phyloP scores from a whole-genome alignment of 2,113 vertebrate species.

The Poeciliopsis turrubarensis region DNA sequence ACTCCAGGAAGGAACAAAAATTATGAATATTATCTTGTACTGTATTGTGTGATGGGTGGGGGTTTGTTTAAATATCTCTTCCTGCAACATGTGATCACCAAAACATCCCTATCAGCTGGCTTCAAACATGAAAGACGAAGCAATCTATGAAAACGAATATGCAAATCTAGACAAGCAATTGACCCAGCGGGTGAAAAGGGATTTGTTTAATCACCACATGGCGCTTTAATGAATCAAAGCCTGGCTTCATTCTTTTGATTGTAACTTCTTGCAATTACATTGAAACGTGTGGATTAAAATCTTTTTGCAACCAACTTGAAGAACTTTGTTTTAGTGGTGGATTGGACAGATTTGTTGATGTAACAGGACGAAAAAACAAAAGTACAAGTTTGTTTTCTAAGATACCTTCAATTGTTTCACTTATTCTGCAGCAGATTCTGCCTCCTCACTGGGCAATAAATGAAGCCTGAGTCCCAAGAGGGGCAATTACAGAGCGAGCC shows the following conservation, averaged over 20 bases:
- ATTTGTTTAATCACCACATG: slow-evolving; percentile 27
- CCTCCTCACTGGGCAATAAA: slow-evolving; percentile 61
- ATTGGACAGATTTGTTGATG: not conserved
- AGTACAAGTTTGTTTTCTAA: slow-evolving; percentile 8
- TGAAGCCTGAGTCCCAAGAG: slow-evolving; percentile 59
- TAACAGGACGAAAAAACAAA: slow-evolving; percentile 7
- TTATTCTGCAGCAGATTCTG: slow-evolving; percentile 46
- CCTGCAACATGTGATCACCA: slow-evolving; percentile 34
- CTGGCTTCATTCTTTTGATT: slow-evolving; percentile 16
- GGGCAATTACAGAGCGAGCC: slow-evolving; percentile 64
- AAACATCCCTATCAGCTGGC: slow-evolving; percentile 49
- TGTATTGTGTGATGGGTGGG: slow-evolving; percentile 14
- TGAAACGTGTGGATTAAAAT: not conserved
- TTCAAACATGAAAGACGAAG: slow-evolving; percentile 34
- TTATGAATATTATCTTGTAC: slow-evolving; percentile 35
- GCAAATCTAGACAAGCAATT: slow-evolving; percentile 38
- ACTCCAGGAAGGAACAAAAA: slow-evolving; percentile 13
- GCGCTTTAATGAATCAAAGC: slow-evolving; percentile 13
- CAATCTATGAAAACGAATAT: slow-evolving; percentile 56
- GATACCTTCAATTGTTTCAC: slow-evolving; percentile 32
- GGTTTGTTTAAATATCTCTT: slow-evolving; percentile 36
- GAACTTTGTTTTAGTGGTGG: slow-evolving; percentile 29
- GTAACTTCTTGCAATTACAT: not conserved
- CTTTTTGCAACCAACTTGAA: slow-evolving; percentile 5
- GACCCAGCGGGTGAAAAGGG: slow-evolving; percentile 19